Conservation (phyloP, 2,113 vertebrate species). For the Raja brachyura region DNA sequence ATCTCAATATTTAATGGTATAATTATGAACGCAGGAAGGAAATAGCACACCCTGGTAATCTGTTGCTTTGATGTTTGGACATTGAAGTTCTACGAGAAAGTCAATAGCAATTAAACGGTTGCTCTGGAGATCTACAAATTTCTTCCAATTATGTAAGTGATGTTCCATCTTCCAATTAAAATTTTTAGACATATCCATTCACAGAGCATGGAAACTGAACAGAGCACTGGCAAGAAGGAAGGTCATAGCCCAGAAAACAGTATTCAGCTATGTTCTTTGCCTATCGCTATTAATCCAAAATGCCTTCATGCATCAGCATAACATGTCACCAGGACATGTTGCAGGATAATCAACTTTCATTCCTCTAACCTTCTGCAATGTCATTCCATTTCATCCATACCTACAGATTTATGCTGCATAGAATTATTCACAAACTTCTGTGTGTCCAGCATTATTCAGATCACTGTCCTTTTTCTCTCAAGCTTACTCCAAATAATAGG, state of each 20-base stretch:
- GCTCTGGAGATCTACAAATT: background rate
- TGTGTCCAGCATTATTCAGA: background rate
- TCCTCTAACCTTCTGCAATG: background rate
- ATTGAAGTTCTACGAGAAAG: background rate
- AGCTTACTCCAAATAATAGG: background rate
- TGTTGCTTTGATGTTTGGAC: background rate
- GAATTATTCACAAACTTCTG: background rate
- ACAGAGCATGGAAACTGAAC: background rate
- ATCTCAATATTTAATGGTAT: background rate
- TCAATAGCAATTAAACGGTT: background rate
- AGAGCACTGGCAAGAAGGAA: background rate
- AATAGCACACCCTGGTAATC: background rate
- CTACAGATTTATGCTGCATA: background rate
- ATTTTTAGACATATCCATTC: background rate
- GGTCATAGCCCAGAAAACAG: background rate
- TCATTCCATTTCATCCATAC: background rate
- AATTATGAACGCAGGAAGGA: background rate
- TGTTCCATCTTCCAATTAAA: background rate
- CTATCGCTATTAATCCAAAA: background rate
- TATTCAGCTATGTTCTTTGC: background rate
- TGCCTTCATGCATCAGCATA: background rate
- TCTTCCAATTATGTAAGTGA: background rate
- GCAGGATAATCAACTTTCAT: background rate
- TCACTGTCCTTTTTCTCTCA: background rate
- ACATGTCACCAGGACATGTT: background rate